A percentile compares a stretch with the other conserved stretches of the same genome.
These are phyloP conservation scores for Cephus pulcher DNA, from an alignment of 2,888 invertebrate genomes.

Conservation along the genomic window DNA sequence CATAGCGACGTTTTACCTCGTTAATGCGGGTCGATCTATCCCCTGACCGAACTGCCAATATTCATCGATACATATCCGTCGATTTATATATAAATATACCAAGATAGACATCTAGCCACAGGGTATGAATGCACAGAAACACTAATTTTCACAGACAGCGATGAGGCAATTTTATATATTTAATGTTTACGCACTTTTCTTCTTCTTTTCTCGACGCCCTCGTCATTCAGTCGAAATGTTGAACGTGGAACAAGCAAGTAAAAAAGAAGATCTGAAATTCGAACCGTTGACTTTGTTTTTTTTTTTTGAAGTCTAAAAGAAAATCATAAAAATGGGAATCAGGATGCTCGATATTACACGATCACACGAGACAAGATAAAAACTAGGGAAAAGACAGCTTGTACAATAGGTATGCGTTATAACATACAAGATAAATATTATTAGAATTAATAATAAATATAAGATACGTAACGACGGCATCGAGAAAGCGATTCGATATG, in stretches of 20 bases:
- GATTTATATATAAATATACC: slow-evolving; percentile 1
- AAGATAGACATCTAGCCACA: neutral
- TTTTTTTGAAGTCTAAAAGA: neutral
- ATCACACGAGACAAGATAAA: neutral
- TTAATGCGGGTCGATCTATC: no score
- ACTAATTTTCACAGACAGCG: neutral
- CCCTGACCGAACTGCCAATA: slow-evolving; percentile 16
- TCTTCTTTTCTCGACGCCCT: neutral
- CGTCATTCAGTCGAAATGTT: neutral
- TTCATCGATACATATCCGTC: slow-evolving; percentile 36
- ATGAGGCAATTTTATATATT: neutral
- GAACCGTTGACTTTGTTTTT: neutral
- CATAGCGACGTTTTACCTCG: no score
- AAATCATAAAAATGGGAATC: neutral
- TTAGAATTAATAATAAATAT: slow-evolving; percentile 28
- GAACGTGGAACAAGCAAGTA: neutral
- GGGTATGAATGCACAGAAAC: neutral
- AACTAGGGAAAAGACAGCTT: slow-evolving; percentile 32
- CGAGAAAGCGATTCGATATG: slow-evolving; percentile 17
- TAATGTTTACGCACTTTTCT: neutral
- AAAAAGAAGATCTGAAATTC: neutral
- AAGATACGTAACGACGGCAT: neutral
- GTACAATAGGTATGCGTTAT: slow-evolving; percentile 34
- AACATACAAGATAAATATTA: slow-evolving; percentile 30
- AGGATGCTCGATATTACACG: neutral